Evolutionary conservation across 2,888 invertebrate genomes (phyloP), one percentile per base, ranked within the genome.

Genomic region (Trissonchulus latispiculum): DNA sequence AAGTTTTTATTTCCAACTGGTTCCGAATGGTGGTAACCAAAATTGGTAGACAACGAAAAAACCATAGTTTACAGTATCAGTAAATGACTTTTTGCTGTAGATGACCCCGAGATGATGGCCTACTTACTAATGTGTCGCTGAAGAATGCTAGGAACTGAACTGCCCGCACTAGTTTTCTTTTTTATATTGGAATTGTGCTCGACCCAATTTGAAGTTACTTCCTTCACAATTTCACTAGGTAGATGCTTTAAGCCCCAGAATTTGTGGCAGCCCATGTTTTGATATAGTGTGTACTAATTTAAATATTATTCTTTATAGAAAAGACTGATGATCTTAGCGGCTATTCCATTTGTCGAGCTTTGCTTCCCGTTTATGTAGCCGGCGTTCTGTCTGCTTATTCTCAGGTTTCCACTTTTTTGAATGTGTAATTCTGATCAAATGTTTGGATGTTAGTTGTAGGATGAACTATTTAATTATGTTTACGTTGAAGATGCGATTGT

Each of bases 291-390:
- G 59, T 59, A 28, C n/a, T n/a, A n/a, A n/a, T n/a, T n/a, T n/a
- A n/a, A n/a, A n/a, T n/a, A n/a, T n/a, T n/a, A n/a, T n/a, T n/a
- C n/a, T n/a, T n/a, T n/a, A 15, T 48, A 48, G 48, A 48, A 15
- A 48, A 48, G 23, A 48, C 48, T 8, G 77, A 79, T 64, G 77
- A 77, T 66, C 76, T 78, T 71, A 81, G 79, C 35, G 78, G 81
- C 36, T 79, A 81, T 2, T 77, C 82, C 37, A 78, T 83, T 36
- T 82, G 81, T 48, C 81, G 81, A 61, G 80, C 81, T 73, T 78
- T 83, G 37, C 83, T 84, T 36, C 83, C 84, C 36, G 83, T 85
- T 33, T 84, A 83, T 78, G 80, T 81, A 23, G 80, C 81, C 37
- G 84, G 84, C 31, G 82, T 85, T 15, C 79, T 84, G 2, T 78